Evolutionary conservation across 2,888 invertebrate species (phyloP).

Genomic region (Schrankia costaestrigalis): DNA sequence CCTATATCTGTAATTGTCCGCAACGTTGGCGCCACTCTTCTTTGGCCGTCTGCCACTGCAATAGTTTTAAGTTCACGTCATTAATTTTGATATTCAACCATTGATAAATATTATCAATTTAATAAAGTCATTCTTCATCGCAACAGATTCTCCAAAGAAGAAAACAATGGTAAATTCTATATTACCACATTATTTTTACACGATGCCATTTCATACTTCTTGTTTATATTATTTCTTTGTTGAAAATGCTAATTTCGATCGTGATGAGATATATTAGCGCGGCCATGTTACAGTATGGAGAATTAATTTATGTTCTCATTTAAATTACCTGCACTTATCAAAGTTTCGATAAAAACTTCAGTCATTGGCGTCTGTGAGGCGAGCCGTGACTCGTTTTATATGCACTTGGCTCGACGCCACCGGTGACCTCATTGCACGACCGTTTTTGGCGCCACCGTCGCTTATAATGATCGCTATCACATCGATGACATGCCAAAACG

Average conservation of each 20-base stretch:
- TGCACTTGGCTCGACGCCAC: constrained; percentile 73
- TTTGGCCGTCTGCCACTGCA: constrained; percentile 70
- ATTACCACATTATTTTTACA: too few species aligned
- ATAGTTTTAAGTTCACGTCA: constrained; percentile 48
- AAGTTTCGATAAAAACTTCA: constrained; percentile 47
- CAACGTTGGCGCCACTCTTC: constrained; percentile 62
- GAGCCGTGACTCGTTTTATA: constrained; percentile 49
- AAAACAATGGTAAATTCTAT: too few species aligned
- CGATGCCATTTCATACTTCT: too few species aligned
- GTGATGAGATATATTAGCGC: constrained; percentile 19
- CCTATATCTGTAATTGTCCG: constrained; percentile 64
- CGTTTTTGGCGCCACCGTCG: constrained; percentile 72
- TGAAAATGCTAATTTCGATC: too few species aligned
- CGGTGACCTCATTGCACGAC: constrained; percentile 68
- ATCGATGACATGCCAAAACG: constrained; percentile 69
- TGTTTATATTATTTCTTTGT: too few species aligned
- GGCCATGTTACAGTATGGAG: constrained; percentile 13
- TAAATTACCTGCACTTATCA: constrained; percentile 32
- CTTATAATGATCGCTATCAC: constrained; percentile 58
- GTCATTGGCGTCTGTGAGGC: constrained; percentile 41
- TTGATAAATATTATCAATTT: constrained; percentile 42
- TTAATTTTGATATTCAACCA: constrained; percentile 57
- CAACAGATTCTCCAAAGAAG: too few species aligned
- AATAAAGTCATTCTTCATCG: constrained; percentile 46
- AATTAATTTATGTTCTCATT: constrained; percentile 30